A percentile compares a stretch with the other conserved stretches of the same genome.
phyloP scores from a whole-genome alignment of 2,797 vertebrate genomes.

The Enteromius radiatus region DNA sequence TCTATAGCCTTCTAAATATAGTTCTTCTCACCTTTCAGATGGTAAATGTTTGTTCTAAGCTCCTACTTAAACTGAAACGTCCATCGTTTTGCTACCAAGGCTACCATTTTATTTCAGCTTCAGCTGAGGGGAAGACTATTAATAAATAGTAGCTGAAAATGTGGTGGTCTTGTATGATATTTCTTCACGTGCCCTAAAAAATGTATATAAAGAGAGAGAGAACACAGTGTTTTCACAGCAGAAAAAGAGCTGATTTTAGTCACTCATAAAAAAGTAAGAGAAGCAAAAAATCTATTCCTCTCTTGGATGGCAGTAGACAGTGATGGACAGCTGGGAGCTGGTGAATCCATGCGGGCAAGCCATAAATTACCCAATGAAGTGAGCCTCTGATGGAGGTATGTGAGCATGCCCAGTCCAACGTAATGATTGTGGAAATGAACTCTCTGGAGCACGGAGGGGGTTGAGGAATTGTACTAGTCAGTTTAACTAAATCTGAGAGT shows the following conservation, averaged over 20 bases:
- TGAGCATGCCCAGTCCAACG: slow-evolving; percentile 15
- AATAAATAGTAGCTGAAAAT: not conserved
- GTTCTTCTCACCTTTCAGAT: slow-evolving; percentile 20
- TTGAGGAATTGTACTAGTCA: slow-evolving; percentile 20
- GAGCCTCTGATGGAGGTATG: slow-evolving; percentile 62
- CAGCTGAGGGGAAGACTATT: not conserved
- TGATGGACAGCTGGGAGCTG: slow-evolving; percentile 59
- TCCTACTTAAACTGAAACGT: not conserved
- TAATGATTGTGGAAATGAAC: slow-evolving; percentile 39
- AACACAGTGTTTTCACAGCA: not conserved
- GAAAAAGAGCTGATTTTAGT: slow-evolving; percentile 4
- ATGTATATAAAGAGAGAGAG: not conserved
- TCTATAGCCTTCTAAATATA: not conserved
- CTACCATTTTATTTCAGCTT: not conserved
- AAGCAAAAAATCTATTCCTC: slow-evolving; percentile 49
- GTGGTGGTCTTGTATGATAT: not conserved
- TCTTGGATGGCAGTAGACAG: slow-evolving; percentile 45
- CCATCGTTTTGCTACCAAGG: not conserved
- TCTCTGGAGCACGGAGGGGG: not conserved
- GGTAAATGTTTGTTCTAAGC: slow-evolving; percentile 17
- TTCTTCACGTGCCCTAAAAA: not conserved
- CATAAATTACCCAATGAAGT: slow-evolving; percentile 72
- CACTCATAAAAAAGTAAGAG: slow-evolving; percentile 19
- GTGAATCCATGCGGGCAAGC: slow-evolving; percentile 51
- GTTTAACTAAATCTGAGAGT: slow-evolving; percentile 8